Percentiles rank a stretch among this genome's conserved stretches.
These are phyloP conservation scores for Tricholauxania praeusta DNA, from an alignment of 2,888 invertebrate genomes.

Conservation along the genomic window DNA sequence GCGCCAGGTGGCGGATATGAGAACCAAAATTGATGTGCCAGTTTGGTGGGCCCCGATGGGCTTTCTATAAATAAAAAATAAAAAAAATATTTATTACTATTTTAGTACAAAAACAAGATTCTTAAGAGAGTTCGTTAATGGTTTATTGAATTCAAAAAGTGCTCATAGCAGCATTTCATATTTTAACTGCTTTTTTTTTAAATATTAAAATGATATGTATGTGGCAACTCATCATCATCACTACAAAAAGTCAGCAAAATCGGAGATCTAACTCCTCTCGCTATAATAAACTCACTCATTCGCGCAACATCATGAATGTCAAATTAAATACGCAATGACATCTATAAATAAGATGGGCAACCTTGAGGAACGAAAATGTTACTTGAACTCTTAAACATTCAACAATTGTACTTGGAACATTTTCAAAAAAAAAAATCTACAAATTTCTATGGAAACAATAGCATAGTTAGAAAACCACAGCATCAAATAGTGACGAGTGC, in stretches of 20 bases:
- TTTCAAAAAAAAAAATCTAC: background rate
- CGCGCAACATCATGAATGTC: slow-evolving; percentile 10
- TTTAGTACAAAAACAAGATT: no score
- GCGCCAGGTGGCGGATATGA: slow-evolving; percentile 85
- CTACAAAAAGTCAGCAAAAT: background rate
- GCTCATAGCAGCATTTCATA: no score
- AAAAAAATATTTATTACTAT: slow-evolving; percentile 11
- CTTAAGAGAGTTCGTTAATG: background rate
- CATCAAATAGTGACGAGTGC: background rate
- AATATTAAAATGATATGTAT: no score
- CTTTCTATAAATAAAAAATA: slow-evolving; percentile 57
- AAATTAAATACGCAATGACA: background rate
- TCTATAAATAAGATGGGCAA: background rate
- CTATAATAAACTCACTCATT: background rate
- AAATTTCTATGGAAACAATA: no score
- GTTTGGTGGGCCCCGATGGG: slow-evolving; percentile 71
- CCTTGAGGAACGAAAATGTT: background rate
- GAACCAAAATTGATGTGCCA: slow-evolving; percentile 91
- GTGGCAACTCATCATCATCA: no score
- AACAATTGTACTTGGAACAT: background rate
- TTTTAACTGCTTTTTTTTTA: no score
- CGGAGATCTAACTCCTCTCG: background rate
- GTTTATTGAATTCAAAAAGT: no score
- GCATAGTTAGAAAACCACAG: background rate
- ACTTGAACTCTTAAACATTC: background rate